Evolutionary conservation across 2,797 vertebrate species (phyloP), one percentile per base, ranked within the genome.

Genomic region (Thunnus albacares): DNA sequence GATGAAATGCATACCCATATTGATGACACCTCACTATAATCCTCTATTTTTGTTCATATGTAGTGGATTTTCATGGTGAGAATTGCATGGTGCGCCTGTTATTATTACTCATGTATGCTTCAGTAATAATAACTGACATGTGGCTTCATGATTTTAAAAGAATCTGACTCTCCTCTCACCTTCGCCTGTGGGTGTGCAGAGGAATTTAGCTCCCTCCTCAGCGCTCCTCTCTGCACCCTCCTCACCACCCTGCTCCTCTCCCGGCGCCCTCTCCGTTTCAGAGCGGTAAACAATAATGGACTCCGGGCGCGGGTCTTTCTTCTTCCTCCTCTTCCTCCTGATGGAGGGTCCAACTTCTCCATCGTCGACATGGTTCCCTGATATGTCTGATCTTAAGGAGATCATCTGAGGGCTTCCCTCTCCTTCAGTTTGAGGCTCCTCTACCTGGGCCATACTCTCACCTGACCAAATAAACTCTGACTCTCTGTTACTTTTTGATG

Each of bases 231-330:
- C 96, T 13, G 91, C 89, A 77, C 94, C 95, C 75, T 97, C 96
- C 81, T 98, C 97, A 26, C 93, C 93, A 0, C 35, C 94, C 33
- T 93, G 96, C 10, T 96, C 96, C 62, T 98, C 97, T 67, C 96
- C 96, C 6, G 96, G 91, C 1, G 79, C 89, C 85, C 93, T 95
- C 83, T 99, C 98, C n/a, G 91, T 94, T 22, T 98, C 98, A 0
- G 97, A 97, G 9, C 97, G 95, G 91, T 98, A 99, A 18, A 99
- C 95, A 17, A 99, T 99, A 67, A 99, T 97, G 68, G 98, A 99
- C 91, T 99, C 97, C 0, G 98, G 98, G 5, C 98, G 96, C 1
- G 96, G 94, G 81, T 98, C 98, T 81, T 96, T 98, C 95, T 96
- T 98, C 89, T 96, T 98, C 87, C 95, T 99, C 94, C 95, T 97